A percentile compares a stretch with the other conserved stretches of the same genome.
phyloP scores from a whole-genome alignment of 1,140 invertebrate genomes.

The Callitettix versicolor region DNA sequence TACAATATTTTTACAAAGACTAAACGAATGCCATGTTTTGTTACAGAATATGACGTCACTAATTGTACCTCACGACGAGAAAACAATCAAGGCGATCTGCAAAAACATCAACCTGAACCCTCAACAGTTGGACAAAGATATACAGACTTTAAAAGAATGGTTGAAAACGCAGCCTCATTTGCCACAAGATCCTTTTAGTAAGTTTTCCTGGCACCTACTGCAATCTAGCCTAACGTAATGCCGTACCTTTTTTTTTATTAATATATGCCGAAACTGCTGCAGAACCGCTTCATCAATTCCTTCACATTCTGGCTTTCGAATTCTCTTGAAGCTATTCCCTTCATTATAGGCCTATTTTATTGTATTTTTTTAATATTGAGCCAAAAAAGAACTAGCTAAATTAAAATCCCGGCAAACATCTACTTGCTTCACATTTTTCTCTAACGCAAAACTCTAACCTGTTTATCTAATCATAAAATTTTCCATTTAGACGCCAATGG shows the following conservation, averaged over 20 bases:
- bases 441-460: too few species aligned
- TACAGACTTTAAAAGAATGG: conserved; percentile 53
- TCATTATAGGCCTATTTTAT: too few species aligned
- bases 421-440: too few species aligned
- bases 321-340: too few species aligned
- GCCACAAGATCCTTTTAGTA: conserved; percentile 50
- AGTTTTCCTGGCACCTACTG: conserved; percentile 25
- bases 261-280: not conserved
- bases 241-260: not conserved
- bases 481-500: too few species aligned
- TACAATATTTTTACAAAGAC: too few species aligned
- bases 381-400: too few species aligned
- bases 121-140: conserved; percentile 38
- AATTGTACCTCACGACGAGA: not conserved
- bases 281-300: not conserved
- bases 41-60: not conserved
- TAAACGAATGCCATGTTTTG: not conserved
- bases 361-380: too few species aligned
- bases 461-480: too few species aligned
- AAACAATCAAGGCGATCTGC: conserved; percentile 9
- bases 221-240: too few species aligned
- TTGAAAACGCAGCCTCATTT: conserved; percentile 56
- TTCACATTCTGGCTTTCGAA: too few species aligned
- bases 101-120: conserved; percentile 11
- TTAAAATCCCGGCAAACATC: too few species aligned